A percentile compares a stretch with the other conserved stretches of the same genome.
These are phyloP conservation scores for Tineola bisselliella DNA, from an alignment of 2,888 invertebrate genomes.

Conservation along the genomic window DNA sequence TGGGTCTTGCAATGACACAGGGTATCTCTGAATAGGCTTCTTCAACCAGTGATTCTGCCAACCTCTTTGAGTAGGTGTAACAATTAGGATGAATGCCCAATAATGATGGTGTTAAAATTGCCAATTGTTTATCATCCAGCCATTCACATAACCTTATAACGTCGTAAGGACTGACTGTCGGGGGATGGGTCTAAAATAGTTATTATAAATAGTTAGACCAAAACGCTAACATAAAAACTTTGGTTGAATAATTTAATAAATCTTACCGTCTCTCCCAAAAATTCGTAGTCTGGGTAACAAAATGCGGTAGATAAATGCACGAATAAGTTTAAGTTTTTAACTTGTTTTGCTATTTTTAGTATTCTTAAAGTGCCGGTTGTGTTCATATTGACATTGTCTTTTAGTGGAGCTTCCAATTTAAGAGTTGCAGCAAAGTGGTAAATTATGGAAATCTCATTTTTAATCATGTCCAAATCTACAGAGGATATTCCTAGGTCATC, in stretches of 20 bases:
- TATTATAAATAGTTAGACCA: not conserved
- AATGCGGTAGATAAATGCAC: constrained; percentile 95
- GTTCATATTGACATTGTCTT: constrained; percentile 89
- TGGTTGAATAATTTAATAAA: not conserved
- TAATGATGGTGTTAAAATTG: constrained; percentile 72
- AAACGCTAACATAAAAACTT: not conserved
- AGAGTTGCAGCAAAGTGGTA: constrained; percentile 95
- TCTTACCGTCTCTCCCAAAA: constrained; percentile 47
- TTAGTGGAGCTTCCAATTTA: constrained; percentile 86
- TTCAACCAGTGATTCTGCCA: constrained; percentile 86
- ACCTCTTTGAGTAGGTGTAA: constrained; percentile 92
- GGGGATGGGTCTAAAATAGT: constrained; percentile 70
- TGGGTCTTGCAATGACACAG: constrained; percentile 87
- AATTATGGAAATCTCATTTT: constrained; percentile 78
- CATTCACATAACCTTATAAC: constrained; percentile 76
- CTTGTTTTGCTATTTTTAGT: constrained; percentile 77
- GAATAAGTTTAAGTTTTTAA: constrained; percentile 78
- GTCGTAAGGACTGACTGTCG: constrained; percentile 74
- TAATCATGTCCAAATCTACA: constrained; percentile 67
- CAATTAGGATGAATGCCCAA: constrained; percentile 88
- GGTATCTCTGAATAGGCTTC: constrained; percentile 80
- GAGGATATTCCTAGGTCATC: constrained; percentile 70
- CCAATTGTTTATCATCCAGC: constrained; percentile 74
- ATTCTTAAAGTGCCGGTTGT: constrained; percentile 85
- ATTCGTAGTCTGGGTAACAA: constrained; percentile 86